Evolutionary conservation across 2,888 invertebrate genomes (phyloP), one percentile per base, ranked within the genome.

Genomic region (Diadromus collaris): DNA sequence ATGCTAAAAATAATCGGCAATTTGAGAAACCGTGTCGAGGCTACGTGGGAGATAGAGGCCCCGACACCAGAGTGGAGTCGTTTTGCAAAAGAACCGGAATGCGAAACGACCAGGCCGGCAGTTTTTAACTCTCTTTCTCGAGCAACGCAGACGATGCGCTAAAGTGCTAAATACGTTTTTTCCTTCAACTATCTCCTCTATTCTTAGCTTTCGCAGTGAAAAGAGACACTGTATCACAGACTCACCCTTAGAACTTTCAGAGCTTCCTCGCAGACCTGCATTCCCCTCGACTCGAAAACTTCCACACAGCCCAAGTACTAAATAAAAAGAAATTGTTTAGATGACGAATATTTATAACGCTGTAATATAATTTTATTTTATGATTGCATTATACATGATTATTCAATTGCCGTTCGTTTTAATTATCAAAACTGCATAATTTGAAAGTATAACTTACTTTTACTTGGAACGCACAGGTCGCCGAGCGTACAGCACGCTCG

Each of bases 251-350:
- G 94, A 83, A 98, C 97, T 93, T 99, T 99, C 81, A 99, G 94
- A 67, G 99, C 99, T 91, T 99, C 99, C 91, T 99, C 99, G 93
- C 99, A 99, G 79, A 99, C 98, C 92, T 98, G 98, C 98, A 99
- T 99, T 65, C 99, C 99, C 89, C 99, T 94, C 9, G 99, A 99
- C 92, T 99, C 99, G 92, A 98, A 99, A 48, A 99, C 99, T 92
- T 99, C 99, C 63, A 99, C 98, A 91, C 99, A 98, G 83, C 99
- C 99, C 89, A 99, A 93, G 92, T 99, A 99, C 94, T 95, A 91
- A 54, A 92, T 90, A 80, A 83, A 81, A 80, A 80, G 54, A 38
- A 64, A 41, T n/a, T 63, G 41, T 51, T 48, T 61, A 44, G 56
- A 32, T 58, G 9, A 67, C 9, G 34, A 21, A 69, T 44, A 19